Base-by-base conservation (phyloP, 2,113 vertebrate species). In the Typhlomys cinereus region DNA sequence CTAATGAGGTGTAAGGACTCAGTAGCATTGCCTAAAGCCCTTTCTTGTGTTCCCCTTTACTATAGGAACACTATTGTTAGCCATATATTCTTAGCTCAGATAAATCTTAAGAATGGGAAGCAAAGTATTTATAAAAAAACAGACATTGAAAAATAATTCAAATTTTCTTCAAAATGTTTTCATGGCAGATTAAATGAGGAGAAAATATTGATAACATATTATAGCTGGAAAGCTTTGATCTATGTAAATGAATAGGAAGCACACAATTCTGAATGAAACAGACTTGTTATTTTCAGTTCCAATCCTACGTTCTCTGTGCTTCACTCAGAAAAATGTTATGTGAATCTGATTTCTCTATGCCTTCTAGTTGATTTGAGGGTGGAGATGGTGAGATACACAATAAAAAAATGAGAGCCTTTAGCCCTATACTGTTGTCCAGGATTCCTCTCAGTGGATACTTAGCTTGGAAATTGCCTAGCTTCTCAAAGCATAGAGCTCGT, bases 131-230 rank as follows among this genome's bases (percentile, higher is more conserved):
- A 39, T 66, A 75, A 64, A 44, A n/a, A n/a, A 14, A 21, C 52
- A 50, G 4, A 62, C 18, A 70, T 5, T 61, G 27, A 71, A 85
- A n/a, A 90, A 82, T 78, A 13, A 59, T 71, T 44, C n/a, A 59
- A 89, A 67, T 91, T 59, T 36, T 23, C 44, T 89, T 88, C 61
- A 81, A 64, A 61, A 66, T 89, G 39, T 66, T 89, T 39, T 52
- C 36, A 74, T 36, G 12, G 17, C 14, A 78, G n/a, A 84, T 92
- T 29, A 75, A 84, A 70, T 89, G 34, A 87, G 44, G 79, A 36
- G 34, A 76, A 89, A 79, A 84, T 64, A 83, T 8, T 62, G 50
- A 90, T 27, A 89, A 31, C 18, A 8, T 41, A 79, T 34, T 41
- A 74, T 23, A 48, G 12, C 7, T 36, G 57, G 11, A 69, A 84